These are phyloP conservation scores for Schrankia costaestrigalis DNA, from an alignment of 2,888 invertebrate genomes.

Conservation along the genomic window DNA sequence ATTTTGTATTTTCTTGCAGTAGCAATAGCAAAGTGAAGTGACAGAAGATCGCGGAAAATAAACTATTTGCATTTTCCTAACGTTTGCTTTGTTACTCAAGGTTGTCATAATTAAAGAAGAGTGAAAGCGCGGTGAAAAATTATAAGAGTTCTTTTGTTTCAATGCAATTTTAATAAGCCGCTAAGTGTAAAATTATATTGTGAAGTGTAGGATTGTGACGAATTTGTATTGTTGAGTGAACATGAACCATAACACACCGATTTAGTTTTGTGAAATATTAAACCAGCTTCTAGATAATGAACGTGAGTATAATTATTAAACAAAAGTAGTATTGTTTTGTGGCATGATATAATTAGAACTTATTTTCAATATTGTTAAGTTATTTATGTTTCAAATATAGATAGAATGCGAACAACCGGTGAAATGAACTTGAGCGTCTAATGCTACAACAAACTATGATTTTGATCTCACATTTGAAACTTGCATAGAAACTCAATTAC, in stretches of 20 bases:
- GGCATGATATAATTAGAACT: slow-evolving; percentile 25
- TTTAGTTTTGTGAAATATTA: slow-evolving; percentile 5
- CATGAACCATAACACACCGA: slow-evolving; percentile 15
- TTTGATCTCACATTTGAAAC: no score
- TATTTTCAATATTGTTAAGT: no score
- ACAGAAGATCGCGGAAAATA: slow-evolving; percentile 58
- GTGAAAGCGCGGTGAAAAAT: slow-evolving; percentile 16
- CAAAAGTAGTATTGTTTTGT: slow-evolving; percentile 4
- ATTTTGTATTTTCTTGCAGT: slow-evolving; percentile 66
- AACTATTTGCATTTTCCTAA: slow-evolving; percentile 40
- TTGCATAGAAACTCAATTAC: no score
- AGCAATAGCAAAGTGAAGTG: no score
- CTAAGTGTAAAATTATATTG: slow-evolving; percentile 14
- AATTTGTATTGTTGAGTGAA: slow-evolving; percentile 10
- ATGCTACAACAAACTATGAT: no score
- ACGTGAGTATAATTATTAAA: slow-evolving; percentile 18
- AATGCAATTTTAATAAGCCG: slow-evolving; percentile 4
- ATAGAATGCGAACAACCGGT: neutral
- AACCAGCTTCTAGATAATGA: slow-evolving; percentile 19
- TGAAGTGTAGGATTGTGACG: slow-evolving; percentile 17
- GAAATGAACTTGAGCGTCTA: no score
- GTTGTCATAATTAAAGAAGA: slow-evolving; percentile 17
- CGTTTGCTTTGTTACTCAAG: slow-evolving; percentile 25
- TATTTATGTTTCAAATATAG: neutral
- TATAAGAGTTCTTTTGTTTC: slow-evolving; percentile 10